These are phyloP conservation scores for Cyrtodaria siliqua DNA, from an alignment of 2,888 invertebrate genomes.

Conservation along the genomic window DNA sequence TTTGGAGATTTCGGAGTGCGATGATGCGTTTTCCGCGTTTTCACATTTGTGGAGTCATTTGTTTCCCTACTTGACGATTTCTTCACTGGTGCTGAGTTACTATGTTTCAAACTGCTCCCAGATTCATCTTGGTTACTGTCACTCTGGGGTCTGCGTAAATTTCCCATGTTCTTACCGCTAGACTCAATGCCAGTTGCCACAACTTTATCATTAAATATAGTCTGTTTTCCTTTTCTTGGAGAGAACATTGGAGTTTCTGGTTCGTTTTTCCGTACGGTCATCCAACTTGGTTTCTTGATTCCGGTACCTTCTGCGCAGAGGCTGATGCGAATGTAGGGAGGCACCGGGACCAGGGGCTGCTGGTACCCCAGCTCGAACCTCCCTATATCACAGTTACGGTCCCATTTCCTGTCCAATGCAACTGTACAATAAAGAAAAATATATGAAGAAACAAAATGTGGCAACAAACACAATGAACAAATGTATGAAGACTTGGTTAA, in stretches of 20 bases:
- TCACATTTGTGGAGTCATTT: conserved; percentile 31
- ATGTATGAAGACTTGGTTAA: no score
- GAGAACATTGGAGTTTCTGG: conserved; percentile 44
- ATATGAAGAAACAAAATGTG: conserved; percentile 13
- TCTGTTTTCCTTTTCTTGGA: conserved; percentile 63
- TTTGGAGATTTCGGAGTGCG: conserved; percentile 47
- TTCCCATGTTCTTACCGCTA: conserved; percentile 39
- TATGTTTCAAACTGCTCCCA: conserved; percentile 32
- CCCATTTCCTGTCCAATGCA: conserved; percentile 84
- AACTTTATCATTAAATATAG: conserved; percentile 64
- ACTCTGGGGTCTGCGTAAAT: conserved; percentile 64
- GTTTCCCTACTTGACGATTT: conserved; percentile 57
- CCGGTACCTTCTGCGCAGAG: conserved; percentile 81
- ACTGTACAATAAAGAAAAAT: conserved; percentile 81
- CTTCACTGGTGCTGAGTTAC: conserved; percentile 69
- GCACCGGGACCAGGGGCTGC: conserved; percentile 83
- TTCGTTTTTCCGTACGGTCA: conserved; percentile 45
- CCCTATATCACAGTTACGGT: conserved; percentile 85
- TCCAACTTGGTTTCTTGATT: conserved; percentile 72
- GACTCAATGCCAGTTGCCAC: conserved; percentile 36
- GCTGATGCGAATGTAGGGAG: conserved; percentile 85
- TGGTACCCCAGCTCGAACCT: conserved; percentile 85
- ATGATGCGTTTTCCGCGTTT: conserved; percentile 37
- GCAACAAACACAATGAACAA: no score
- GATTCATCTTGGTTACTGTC: conserved; percentile 55